Evolutionary conservation across 1,140 invertebrate species (phyloP).

Genomic region (Drosophila mayri): DNA sequence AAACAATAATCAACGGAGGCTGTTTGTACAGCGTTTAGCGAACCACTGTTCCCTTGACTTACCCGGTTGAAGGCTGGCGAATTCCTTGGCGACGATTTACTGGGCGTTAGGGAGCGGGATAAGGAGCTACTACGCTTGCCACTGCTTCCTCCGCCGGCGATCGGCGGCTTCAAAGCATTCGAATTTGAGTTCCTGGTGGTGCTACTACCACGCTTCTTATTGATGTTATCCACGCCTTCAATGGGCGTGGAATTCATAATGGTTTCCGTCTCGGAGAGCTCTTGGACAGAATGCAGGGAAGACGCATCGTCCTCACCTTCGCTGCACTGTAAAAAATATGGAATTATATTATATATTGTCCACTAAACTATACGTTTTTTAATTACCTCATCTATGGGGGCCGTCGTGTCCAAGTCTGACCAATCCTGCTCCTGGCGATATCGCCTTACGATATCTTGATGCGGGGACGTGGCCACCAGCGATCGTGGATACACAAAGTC

Average conservation of each 20-base stretch:
- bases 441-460: conserved; percentile 88
- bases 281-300: conserved; percentile 62
- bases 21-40: conserved; percentile 33
- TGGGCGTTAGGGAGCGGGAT: conserved; percentile 61
- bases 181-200: conserved; percentile 43
- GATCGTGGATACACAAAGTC: conserved; percentile 88
- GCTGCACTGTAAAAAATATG: conserved; percentile 45
- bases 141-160: background rate
- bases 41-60: conserved; percentile 22
- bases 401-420: conserved; percentile 81
- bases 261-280: conserved; percentile 74
- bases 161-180: conserved; percentile 46
- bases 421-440: conserved; percentile 85
- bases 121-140: conserved; percentile 50
- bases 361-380: no score
- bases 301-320: conserved; percentile 59
- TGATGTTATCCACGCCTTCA: conserved; percentile 41
- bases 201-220: conserved; percentile 33
- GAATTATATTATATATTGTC: background rate
- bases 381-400: conserved; percentile 72
- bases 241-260: conserved; percentile 83
- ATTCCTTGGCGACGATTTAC: conserved; percentile 49
- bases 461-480: conserved; percentile 88
- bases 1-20: background rate
- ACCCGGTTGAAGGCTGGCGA: conserved; percentile 64